Evolutionary conservation across 2,888 invertebrate genomes (phyloP).

Genomic region (Drosophila phalerata): DNA sequence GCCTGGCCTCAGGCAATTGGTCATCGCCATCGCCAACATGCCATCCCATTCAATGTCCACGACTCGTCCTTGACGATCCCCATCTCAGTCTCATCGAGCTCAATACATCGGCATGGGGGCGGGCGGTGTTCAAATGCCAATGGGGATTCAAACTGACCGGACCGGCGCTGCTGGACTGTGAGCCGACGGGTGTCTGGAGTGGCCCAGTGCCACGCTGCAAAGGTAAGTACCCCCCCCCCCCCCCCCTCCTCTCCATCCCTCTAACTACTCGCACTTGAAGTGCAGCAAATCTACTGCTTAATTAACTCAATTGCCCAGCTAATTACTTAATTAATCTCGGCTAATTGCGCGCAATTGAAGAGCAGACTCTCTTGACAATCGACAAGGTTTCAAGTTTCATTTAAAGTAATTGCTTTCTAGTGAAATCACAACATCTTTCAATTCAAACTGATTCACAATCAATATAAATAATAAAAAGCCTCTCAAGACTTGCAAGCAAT

Average conservation of each 20-base stretch:
- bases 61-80: slow-evolving; percentile 89
- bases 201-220: slow-evolving; percentile 91
- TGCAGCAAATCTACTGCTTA: not conserved
- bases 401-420: not conserved
- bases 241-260: too few relatives aligned
- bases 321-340: slow-evolving; percentile 2
- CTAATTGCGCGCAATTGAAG: slow-evolving; percentile 9
- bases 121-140: slow-evolving; percentile 93
- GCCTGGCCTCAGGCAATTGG: slow-evolving; percentile 94
- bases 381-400: slow-evolving; percentile 6
- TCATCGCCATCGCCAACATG: slow-evolving; percentile 91
- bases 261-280: not conserved
- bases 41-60: slow-evolving; percentile 92
- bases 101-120: slow-evolving; percentile 93
- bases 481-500: not conserved
- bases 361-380: slow-evolving; percentile 9
- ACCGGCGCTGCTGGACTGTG: slow-evolving; percentile 92
- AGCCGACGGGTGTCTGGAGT: slow-evolving; percentile 92
- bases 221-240: slow-evolving; percentile 86
- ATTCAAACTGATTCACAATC: not conserved
- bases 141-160: slow-evolving; percentile 93
- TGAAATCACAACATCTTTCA: not conserved
- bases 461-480: not conserved
- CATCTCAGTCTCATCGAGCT: slow-evolving; percentile 91
- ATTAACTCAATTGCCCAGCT: slow-evolving; percentile 2